Conservation (phyloP, 1,140 invertebrate genomes). For the Leptinotarsa undecemlineata region DNA sequence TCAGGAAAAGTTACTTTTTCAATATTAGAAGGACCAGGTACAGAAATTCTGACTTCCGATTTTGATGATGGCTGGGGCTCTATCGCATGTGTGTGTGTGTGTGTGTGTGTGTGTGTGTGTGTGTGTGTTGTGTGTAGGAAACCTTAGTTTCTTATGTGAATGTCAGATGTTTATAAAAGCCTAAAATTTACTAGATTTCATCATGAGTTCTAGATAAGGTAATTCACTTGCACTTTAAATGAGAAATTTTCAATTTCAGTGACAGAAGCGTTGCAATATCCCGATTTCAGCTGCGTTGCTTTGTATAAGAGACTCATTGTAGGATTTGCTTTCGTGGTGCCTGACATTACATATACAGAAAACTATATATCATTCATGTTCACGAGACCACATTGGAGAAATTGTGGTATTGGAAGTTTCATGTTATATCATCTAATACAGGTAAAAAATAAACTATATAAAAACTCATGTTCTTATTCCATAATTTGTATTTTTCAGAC, state of each 20-base stretch:
- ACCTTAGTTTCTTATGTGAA: too few species aligned
- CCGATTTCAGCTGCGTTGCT: slow-evolving; percentile 89
- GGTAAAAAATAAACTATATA: slow-evolving; percentile 53
- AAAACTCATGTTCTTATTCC: too few species aligned
- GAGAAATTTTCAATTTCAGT: slow-evolving; percentile 64
- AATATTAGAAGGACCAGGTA: too few species aligned
- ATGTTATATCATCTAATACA: slow-evolving; percentile 92
- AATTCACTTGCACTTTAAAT: not conserved
- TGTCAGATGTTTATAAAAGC: too few species aligned
- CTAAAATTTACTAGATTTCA: too few species aligned
- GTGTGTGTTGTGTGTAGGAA: too few species aligned
- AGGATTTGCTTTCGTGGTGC: slow-evolving; percentile 87
- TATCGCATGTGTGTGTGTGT: too few species aligned
- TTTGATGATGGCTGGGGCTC: too few species aligned
- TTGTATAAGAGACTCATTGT: slow-evolving; percentile 82
- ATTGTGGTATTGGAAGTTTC: slow-evolving; percentile 79
- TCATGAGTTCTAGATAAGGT: too few species aligned
- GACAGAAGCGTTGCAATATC: slow-evolving; percentile 86
- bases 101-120: too few species aligned
- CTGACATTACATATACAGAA: slow-evolving; percentile 79
- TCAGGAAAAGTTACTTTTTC: too few species aligned
- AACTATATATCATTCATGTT: slow-evolving; percentile 90
- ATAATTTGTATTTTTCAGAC: slow-evolving; percentile 65
- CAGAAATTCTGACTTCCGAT: too few species aligned
- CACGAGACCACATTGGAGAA: slow-evolving; percentile 83